Evolutionary conservation across 2,888 invertebrate genomes (phyloP), one percentile per base, ranked within the genome.

Genomic region (Cheilosia urbana): DNA sequence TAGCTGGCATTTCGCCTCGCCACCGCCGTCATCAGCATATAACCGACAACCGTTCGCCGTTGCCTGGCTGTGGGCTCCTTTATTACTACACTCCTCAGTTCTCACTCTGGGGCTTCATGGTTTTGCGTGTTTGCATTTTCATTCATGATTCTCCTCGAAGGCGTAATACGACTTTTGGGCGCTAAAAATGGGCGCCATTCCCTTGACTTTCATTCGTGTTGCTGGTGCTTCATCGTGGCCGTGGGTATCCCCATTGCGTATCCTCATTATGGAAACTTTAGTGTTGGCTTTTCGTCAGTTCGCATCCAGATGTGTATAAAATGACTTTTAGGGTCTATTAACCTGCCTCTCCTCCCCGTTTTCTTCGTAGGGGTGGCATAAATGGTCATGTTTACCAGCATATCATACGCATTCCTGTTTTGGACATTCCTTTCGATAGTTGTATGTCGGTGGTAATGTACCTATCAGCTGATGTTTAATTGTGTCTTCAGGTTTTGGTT

Each of bases 61-160:
- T 30, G 30, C 37, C 45, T 13, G 55, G 24, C 7, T 17, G 30
- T 37, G 27, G 40, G 72, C 66, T 55, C 49, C 60, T 65, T 69
- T 60, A 37, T 84, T 78, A 75, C 84, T 78, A 58, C 66, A 47
- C 11, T 58, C 47, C 63, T 69, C 66, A 47, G 4, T 58, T 47
- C 63, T 69, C 55, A 51, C 65, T 57, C 34, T 63, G 72, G 58
- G 37, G 13, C 58, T 62, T 27, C 72, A 72, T 68, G 72, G 60
- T 76, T 85, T 80, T 72, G 72, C 81, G 69, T 85, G 85, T 85
- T 85, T 85, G 76, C 85, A 77, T 81, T 51, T 85, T 85, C 85
- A 85, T 85, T 85, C 85, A 85, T 85, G 81, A 85, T 72, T 85
- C 76, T 85, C 81, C 68, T 85, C 81, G 85, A 85, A 81, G 85